Percentiles rank a stretch among this genome's conserved stretches.
Conservation (phyloP, 2,113 vertebrate species). For the Oreotragus oreotragus region DNA sequence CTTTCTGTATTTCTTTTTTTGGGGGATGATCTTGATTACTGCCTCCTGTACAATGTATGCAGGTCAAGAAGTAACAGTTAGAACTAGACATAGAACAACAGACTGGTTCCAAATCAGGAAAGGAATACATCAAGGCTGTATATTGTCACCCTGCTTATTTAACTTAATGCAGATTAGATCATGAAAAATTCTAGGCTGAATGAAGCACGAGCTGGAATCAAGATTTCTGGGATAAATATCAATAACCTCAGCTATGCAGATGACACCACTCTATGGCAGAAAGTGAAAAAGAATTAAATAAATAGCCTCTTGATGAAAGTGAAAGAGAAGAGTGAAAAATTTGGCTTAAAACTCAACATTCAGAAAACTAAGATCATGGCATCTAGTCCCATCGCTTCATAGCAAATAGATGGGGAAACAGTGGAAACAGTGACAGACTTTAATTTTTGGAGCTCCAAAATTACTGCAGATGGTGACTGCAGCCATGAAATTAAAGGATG, state of each 20-base stretch:
- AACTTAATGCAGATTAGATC: not conserved
- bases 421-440: not conserved
- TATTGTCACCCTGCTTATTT: not conserved
- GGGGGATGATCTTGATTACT: not conserved
- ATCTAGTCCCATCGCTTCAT: not conserved
- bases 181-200: not conserved
- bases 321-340: not conserved
- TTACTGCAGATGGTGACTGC: not conserved
- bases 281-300: not conserved
- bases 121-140: not conserved
- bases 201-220: not conserved
- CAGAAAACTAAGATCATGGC: not conserved
- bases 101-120: not conserved
- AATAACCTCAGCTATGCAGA: not conserved
- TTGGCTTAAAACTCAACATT: not conserved
- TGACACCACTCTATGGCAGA: not conserved
- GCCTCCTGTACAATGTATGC: not conserved
- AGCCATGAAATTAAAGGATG: not conserved
- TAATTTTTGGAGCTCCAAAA: accelerated
- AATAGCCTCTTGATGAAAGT: not conserved
- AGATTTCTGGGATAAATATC: not conserved
- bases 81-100: not conserved
- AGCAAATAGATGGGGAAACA: not conserved
- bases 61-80: not conserved
- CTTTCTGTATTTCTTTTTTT: not conserved